Evolutionary conservation across 2,113 vertebrate genomes (phyloP).

Genomic region (Paramisgurnus dabryanus): DNA sequence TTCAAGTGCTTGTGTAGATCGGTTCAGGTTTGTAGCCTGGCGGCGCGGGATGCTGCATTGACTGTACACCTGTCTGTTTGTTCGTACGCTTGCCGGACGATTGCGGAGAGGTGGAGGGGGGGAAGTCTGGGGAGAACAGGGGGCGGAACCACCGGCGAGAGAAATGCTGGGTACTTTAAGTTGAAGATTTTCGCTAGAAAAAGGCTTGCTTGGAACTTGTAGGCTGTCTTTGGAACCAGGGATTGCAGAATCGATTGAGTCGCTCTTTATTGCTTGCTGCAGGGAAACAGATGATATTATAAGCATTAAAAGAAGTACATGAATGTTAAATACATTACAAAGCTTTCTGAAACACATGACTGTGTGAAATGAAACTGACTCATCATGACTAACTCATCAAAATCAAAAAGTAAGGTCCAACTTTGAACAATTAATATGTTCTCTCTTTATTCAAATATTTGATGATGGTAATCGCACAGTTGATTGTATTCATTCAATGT

Average conservation of each 20-base stretch:
- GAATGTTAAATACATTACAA: background rate
- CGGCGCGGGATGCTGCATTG: conserved; percentile 61
- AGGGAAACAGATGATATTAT: background rate
- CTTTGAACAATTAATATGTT: no score
- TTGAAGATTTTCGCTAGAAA: conserved; percentile 56
- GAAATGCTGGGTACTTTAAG: conserved; percentile 49
- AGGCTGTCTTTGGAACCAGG: conserved; percentile 65
- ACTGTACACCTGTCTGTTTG: conserved; percentile 62
- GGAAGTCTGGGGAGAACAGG: conserved; percentile 61
- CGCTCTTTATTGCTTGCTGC: conserved; percentile 79
- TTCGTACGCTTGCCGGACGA: conserved; percentile 52
- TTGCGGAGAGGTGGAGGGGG: conserved; percentile 49
- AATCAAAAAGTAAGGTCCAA: no score
- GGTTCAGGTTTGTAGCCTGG: conserved; percentile 46
- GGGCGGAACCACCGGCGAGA: conserved; percentile 49
- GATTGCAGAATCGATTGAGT: conserved; percentile 65
- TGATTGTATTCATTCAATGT: no score
- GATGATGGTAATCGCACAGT: no score
- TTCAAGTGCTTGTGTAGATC: conserved; percentile 49
- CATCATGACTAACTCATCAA: no score
- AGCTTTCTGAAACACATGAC: no score
- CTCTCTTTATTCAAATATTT: no score
- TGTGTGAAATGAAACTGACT: no score
- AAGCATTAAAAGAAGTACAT: background rate
- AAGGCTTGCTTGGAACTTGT: conserved; percentile 39